Percentiles rank a stretch among this genome's conserved stretches.
Evolutionary conservation across 2,888 invertebrate species (phyloP).

Genomic region (Chloroclysta siterata): DNA sequence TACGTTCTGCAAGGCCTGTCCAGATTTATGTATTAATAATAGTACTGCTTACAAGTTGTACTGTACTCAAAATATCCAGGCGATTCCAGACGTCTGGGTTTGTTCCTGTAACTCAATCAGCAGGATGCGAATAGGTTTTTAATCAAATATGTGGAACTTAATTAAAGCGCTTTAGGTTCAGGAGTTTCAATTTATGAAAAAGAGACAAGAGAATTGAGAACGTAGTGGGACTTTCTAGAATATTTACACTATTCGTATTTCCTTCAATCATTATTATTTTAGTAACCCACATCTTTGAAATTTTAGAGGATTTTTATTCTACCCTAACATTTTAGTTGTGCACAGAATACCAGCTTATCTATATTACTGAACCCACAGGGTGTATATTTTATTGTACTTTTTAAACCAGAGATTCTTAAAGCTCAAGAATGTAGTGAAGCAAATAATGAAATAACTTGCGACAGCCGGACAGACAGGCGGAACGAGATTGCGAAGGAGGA

Average conservation of each 20-base stretch:
- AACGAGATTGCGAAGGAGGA: constrained; percentile 19
- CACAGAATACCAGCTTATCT: neutral
- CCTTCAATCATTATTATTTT: no score
- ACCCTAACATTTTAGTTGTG: no score
- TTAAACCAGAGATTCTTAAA: constrained; percentile 26
- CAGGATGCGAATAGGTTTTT: constrained; percentile 32
- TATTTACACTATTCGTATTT: neutral
- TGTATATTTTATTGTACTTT: constrained; percentile 20
- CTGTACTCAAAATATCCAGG: constrained; percentile 11
- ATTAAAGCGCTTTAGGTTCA: constrained; percentile 21
- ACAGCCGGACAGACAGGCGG: constrained; percentile 34
- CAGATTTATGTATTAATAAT: neutral
- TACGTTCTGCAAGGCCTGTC: no score
- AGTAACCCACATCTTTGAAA: no score
- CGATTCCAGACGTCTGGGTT: constrained; percentile 36
- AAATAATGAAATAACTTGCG: constrained; percentile 39
- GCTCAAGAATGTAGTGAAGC: constrained; percentile 38
- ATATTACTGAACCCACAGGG: neutral
- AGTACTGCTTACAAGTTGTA: constrained; percentile 5
- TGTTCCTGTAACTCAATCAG: constrained; percentile 36
- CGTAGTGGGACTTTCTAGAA: neutral
- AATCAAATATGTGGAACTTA: constrained; percentile 37
- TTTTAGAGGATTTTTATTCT: no score
- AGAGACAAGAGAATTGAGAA: neutral
- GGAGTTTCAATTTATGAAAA: neutral